These are phyloP conservation scores for Lophochroa leadbeateri DNA, from an alignment of 2,113 vertebrate genomes.

Conservation along the genomic window DNA sequence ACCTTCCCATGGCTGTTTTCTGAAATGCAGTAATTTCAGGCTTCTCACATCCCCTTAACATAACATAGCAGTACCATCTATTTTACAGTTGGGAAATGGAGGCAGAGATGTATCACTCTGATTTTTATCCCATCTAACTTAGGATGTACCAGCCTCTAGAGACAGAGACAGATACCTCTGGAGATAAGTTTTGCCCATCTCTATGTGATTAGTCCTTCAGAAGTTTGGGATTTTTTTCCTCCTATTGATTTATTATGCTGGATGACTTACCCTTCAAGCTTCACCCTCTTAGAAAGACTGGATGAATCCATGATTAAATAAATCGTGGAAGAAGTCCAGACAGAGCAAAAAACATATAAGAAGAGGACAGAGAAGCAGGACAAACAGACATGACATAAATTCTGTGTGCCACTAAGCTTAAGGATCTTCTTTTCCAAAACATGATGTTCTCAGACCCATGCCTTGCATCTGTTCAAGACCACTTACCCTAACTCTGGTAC, in stretches of 20 bases:
- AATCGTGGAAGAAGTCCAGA: background rate
- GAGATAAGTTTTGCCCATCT: background rate
- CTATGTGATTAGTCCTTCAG: background rate
- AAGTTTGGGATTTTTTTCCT: background rate
- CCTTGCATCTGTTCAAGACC: background rate
- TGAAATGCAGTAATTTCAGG: background rate
- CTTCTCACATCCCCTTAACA: background rate
- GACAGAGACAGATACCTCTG: background rate
- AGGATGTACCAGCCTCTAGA: background rate
- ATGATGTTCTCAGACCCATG: background rate
- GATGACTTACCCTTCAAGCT: background rate
- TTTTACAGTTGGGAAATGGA: background rate
- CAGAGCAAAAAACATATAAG: background rate
- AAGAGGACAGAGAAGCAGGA: background rate
- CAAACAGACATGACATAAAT: fast-evolving
- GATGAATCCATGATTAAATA: background rate
- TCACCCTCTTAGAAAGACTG: background rate
- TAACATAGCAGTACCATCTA: background rate
- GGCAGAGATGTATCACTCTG: background rate
- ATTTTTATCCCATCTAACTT: background rate
- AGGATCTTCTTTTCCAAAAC: background rate
- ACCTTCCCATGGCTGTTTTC: background rate
- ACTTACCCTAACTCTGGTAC: too few relatives aligned
- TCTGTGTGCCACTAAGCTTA: background rate
- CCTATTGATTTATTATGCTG: background rate